Evolutionary conservation across 2,113 vertebrate species (phyloP).

Genomic region (Isurus oxyrinchus): DNA sequence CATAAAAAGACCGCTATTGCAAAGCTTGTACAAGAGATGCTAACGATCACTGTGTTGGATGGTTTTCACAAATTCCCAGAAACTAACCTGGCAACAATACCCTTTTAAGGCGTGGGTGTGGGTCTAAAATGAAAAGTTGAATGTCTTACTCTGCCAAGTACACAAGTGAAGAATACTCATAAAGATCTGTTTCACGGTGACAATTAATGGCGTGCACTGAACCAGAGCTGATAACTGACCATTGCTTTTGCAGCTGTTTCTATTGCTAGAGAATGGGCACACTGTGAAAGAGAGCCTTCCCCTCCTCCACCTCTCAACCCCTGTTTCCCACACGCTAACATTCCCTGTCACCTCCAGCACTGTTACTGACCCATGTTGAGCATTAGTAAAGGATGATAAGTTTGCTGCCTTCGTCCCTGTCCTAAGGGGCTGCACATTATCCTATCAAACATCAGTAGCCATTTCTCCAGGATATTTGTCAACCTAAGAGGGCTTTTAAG

Average conservation of each 20-base stretch:
- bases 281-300: slow-evolving; percentile 63
- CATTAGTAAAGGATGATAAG: slow-evolving; percentile 82
- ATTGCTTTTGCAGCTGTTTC: slow-evolving; percentile 71
- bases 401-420: slow-evolving; percentile 76
- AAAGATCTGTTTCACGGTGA: slow-evolving; percentile 60
- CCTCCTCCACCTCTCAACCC: slow-evolving; percentile 70
- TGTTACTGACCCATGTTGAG: slow-evolving; percentile 77
- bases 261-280: slow-evolving; percentile 70
- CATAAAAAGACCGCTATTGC: neutral
- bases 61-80: slow-evolving; percentile 27
- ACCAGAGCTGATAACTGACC: slow-evolving; percentile 60
- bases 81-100: neutral
- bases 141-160: slow-evolving; percentile 30
- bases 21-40: neutral
- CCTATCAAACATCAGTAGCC: slow-evolving; percentile 76
- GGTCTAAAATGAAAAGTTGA: slow-evolving; percentile 18
- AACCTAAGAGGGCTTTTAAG: slow-evolving; percentile 68
- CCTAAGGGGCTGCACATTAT: slow-evolving; percentile 76
- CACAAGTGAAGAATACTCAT: slow-evolving; percentile 56
- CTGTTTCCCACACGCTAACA: slow-evolving; percentile 74
- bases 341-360: slow-evolving; percentile 72
- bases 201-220: slow-evolving; percentile 69
- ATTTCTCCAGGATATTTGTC: slow-evolving; percentile 76
- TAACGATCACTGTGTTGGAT: neutral
- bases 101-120: slow-evolving; percentile 11